Evolutionary conservation across 2,888 invertebrate genomes (phyloP), one percentile per base, ranked within the genome.

Genomic region (Fragum fragum): DNA sequence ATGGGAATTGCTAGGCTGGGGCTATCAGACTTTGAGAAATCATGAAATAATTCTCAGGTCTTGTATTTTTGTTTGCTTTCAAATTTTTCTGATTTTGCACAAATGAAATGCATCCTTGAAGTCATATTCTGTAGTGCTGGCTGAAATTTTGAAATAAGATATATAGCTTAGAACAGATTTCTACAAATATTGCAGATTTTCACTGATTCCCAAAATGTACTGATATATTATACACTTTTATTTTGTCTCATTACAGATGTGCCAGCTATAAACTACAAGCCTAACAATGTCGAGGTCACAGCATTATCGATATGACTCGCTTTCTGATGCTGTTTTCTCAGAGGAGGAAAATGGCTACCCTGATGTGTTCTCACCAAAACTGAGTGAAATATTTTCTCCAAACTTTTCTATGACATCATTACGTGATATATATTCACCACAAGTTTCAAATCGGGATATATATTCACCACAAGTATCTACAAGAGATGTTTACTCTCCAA

Each of bases 401-500:
- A 84, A 84, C 68, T 71, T 53, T 70, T 84, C 85, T 52, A 72
- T 74, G 52, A 82, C 81, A 39, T 85, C 85, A 16, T 47, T 85
- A 32, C 71, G 69, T 29, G 82, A 82, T 70, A 47, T 79, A 14
- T 85, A 84, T 55, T 84, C 83, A 7, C 80, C 83, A 9, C 69
- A 57, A 36, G 76, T 52, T 26, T 61, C 76, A 39, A 57, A 29
- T 14, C 42, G 85, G 21, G 87, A 87, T 47, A 73, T 83, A n/a
- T 86, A 87, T 79, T 88, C 88, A 21, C 90, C 90, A 7, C 72
- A 81, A 29, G 78, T 89, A 47, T 91, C 91, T 70, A 90, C 88
- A 76, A 90, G 90, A 81, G 90, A 91, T 59, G 88, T 90, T 21
- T 90, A 90, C 76, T 87, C 87, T n/a, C 90, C 90, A 9, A 73